Conservation (phyloP, 2,888 invertebrate species). For the Agonopterix alstromeriana region DNA sequence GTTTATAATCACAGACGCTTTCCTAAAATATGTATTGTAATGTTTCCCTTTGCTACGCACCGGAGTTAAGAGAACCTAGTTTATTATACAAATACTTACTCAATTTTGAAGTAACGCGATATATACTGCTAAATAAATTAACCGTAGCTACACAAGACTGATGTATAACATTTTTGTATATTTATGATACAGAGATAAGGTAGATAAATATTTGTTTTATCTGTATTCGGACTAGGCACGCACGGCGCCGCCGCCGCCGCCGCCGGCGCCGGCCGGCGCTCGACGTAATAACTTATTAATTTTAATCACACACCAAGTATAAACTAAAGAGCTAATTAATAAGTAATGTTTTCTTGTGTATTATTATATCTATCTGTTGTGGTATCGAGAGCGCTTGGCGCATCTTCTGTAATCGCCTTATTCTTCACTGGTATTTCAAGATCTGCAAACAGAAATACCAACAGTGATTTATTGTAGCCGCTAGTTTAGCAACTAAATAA, state of each 20-base stretch:
- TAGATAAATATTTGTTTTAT: constrained; percentile 69
- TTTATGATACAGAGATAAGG: constrained; percentile 62
- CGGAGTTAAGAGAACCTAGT: constrained; percentile 57
- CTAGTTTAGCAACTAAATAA: too few species aligned
- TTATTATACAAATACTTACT: constrained; percentile 43
- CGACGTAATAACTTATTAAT: constrained; percentile 68
- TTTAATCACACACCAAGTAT: constrained; percentile 72
- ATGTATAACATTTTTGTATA: constrained; percentile 48
- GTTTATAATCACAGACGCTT: constrained; percentile 76
- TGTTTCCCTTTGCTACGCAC: constrained; percentile 55
- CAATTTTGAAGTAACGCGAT: constrained; percentile 54
- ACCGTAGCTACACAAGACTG: constrained; percentile 64
- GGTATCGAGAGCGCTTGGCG: constrained; percentile 53
- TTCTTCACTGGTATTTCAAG: constrained; percentile 54
- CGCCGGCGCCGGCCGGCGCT: constrained; percentile 41
- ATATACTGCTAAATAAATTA: constrained; percentile 69
- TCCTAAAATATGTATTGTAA: constrained; percentile 70
- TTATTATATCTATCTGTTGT: constrained; percentile 51
- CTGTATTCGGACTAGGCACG: constrained; percentile 73
- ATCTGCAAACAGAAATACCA: constrained; percentile 49
- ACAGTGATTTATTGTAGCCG: constrained; percentile 2
- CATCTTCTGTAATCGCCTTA: constrained; percentile 33
- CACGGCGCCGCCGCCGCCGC: constrained; percentile 34
- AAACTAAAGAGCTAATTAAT: constrained; percentile 60
- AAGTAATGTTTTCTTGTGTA: constrained; percentile 53